phyloP scores from a whole-genome alignment of 2,113 vertebrate species.

The Syngnathus scovelli region DNA sequence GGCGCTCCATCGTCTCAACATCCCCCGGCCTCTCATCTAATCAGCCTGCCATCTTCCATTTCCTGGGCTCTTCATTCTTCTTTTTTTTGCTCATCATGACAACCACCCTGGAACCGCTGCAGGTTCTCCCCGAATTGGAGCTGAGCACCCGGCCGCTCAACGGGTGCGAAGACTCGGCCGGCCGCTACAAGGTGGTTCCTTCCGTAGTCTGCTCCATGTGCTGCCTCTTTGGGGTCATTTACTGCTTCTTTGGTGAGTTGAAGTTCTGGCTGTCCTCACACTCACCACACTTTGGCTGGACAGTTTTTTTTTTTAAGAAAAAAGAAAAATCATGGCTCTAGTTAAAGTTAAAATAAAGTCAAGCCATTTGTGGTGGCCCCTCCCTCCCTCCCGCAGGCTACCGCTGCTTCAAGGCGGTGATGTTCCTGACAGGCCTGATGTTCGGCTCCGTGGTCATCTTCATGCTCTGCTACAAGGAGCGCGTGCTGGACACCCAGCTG shows the following conservation, averaged over 20 bases:
- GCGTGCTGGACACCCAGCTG: conserved; percentile 95
- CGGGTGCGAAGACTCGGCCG: conserved; percentile 75
- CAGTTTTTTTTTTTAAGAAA: no score
- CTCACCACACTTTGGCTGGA: neutral
- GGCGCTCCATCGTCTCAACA: conserved; percentile 48
- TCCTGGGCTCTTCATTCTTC: conserved; percentile 12
- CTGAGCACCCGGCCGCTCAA: conserved; percentile 69
- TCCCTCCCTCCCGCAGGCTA: conserved; percentile 75
- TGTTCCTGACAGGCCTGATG: conserved; percentile 96
- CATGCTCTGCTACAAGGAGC: conserved; percentile 96
- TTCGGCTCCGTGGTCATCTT: conserved; percentile 97
- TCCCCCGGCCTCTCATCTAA: conserved; percentile 34
- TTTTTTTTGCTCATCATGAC: conserved; percentile 66
- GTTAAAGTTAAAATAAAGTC: no score
- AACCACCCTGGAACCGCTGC: conserved; percentile 79
- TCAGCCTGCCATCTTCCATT: conserved; percentile 18
- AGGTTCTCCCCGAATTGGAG: conserved; percentile 73
- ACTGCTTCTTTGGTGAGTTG: conserved; percentile 96
- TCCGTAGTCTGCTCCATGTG: conserved; percentile 95
- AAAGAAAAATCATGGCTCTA: no score
- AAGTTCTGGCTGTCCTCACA: neutral
- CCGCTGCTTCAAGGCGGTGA: conserved; percentile 97
- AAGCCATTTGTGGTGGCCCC: neutral
- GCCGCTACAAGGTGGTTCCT: conserved; percentile 88
- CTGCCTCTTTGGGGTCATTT: conserved; percentile 96